Percentiles rank a stretch among this genome's conserved stretches.
phyloP scores from a whole-genome alignment of 2,797 vertebrate genomes.

The Leptoclinus maculatus region DNA sequence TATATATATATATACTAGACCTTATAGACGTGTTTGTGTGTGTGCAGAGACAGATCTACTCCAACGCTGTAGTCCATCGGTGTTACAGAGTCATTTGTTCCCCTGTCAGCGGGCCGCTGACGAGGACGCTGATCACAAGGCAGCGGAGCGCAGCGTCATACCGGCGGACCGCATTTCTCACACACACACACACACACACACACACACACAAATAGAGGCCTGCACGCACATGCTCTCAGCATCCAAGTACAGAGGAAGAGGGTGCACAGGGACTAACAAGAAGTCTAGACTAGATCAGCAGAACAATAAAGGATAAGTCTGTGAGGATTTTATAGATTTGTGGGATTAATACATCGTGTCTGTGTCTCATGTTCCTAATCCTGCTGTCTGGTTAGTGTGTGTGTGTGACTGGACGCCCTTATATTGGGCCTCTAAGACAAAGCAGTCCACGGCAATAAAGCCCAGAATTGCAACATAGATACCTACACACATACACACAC shows the following conservation, averaged over 20 bases:
- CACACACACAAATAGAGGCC: slow-evolving; percentile 18
- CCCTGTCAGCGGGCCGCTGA: slow-evolving; percentile 32
- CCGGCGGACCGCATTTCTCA: slow-evolving; percentile 30
- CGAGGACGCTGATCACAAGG: slow-evolving; percentile 48
- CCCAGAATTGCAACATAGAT: slow-evolving; percentile 5
- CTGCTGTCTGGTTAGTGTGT: slow-evolving; percentile 14
- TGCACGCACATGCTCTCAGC: slow-evolving; percentile 23
- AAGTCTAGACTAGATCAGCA: slow-evolving; percentile 52
- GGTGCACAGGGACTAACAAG: neutral
- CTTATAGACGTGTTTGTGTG: slow-evolving; percentile 26
- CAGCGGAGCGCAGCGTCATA: slow-evolving; percentile 18
- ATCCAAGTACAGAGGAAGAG: neutral
- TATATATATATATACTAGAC: neutral
- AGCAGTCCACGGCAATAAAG: slow-evolving; percentile 2
- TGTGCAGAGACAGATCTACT: slow-evolving; percentile 37
- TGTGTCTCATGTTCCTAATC: slow-evolving; percentile 49
- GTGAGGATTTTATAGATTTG: slow-evolving; percentile 50
- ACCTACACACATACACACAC: neutral
- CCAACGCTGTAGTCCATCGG: slow-evolving; percentile 37
- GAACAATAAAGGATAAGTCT: slow-evolving; percentile 38
- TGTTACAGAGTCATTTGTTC: slow-evolving; percentile 55
- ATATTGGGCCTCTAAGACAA: neutral
- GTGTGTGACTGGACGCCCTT: slow-evolving; percentile 7
- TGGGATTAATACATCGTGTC: slow-evolving; percentile 27
- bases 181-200: slow-evolving; percentile 2